Conservation (phyloP, 2,888 invertebrate genomes). For the Trichopria drosophilae region DNA sequence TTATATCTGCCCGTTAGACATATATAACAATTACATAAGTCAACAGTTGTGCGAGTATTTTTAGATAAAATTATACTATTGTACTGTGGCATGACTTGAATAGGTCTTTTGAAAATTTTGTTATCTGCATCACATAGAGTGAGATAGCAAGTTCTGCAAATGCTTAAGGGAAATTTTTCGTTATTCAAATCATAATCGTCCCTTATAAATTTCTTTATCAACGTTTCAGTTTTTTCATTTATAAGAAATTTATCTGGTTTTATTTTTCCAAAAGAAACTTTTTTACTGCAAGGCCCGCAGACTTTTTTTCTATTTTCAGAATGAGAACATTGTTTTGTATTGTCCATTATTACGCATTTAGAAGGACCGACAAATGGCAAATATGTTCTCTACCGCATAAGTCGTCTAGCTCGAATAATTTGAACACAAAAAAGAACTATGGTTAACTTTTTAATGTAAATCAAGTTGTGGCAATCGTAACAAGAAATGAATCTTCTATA, state of each 20-base stretch:
- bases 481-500: too few species aligned
- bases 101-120: not conserved
- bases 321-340: slow-evolving; percentile 8
- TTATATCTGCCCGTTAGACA: not conserved
- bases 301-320: slow-evolving; percentile 10
- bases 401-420: too few species aligned
- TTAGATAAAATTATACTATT: not conserved
- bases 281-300: too few species aligned
- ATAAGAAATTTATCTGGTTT: not conserved
- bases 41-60: slow-evolving; percentile 3
- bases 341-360: not conserved
- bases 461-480: too few species aligned
- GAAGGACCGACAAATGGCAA: too few species aligned
- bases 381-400: too few species aligned
- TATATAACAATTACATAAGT: slow-evolving; percentile 2
- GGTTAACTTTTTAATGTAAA: too few species aligned
- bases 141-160: slow-evolving; percentile 3
- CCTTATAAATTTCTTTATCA: not conserved
- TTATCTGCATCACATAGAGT: not conserved
- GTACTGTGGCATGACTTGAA: not conserved
- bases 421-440: too few species aligned
- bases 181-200: not conserved
- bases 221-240: not conserved
- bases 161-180: slow-evolving; percentile 6
- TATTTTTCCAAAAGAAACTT: too few species aligned